phyloP scores from a whole-genome alignment of 2,113 vertebrate genomes.

The Pelodiscus sinensis region DNA sequence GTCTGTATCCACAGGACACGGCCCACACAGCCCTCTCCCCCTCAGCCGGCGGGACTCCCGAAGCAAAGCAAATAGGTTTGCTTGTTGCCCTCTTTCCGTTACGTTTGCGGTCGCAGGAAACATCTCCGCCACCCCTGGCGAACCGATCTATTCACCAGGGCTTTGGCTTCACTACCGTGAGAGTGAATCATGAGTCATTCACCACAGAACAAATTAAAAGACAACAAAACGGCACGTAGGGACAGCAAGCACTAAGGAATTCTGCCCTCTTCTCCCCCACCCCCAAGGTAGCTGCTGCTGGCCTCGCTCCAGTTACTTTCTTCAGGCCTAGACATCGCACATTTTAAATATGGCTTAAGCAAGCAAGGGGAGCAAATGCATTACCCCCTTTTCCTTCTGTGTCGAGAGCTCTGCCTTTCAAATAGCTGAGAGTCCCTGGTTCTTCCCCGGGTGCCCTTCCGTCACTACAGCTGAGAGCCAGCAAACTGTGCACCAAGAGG shows the following conservation, averaged over 20 bases:
- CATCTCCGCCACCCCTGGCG: not conserved
- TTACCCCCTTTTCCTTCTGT: not conserved
- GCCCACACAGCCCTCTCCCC: not conserved
- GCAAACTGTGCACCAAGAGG: not conserved
- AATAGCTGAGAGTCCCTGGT: not conserved
- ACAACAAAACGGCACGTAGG: fast-evolving
- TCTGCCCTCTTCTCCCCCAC: fast-evolving
- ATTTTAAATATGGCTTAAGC: not conserved
- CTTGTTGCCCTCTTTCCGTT: not conserved
- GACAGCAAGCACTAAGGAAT: fast-evolving
- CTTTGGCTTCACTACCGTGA: fast-evolving
- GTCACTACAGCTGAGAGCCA: not conserved
- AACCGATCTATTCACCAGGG: not conserved
- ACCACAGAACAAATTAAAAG: fast-evolving
- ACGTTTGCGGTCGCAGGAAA: not conserved
- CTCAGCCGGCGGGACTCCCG: not conserved
- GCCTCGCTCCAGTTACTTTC: not conserved
- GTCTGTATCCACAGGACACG: not conserved
- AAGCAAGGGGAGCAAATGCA: not conserved
- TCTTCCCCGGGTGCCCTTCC: not conserved
- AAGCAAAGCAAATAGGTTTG: not conserved
- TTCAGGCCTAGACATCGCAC: not conserved
- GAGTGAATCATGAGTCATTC: not conserved
- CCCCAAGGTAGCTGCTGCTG: not conserved
- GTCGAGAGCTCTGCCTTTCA: not conserved